These are phyloP conservation scores for Ornithoptera priamus DNA, from an alignment of 2,888 invertebrate genomes.

Conservation along the genomic window DNA sequence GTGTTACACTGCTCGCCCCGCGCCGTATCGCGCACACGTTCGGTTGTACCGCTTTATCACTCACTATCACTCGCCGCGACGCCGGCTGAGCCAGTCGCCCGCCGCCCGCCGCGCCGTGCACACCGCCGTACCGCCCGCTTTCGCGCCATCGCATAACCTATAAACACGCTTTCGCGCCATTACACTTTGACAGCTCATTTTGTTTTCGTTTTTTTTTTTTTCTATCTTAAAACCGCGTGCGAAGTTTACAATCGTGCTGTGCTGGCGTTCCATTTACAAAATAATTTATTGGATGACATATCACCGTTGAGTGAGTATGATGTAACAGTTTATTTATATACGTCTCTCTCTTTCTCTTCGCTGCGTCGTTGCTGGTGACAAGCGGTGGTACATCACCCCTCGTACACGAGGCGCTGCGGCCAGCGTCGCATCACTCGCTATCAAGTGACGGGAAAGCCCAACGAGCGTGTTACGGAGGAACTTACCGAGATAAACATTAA, in stretches of 20 bases:
- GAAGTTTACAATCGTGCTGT: conserved; percentile 10
- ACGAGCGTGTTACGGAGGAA: too few relatives aligned
- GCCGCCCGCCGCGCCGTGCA: conserved; percentile 7
- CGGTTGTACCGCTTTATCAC: conserved; percentile 11
- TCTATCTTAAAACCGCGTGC: background rate
- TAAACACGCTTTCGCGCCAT: conserved; percentile 13
- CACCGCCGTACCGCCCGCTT: conserved; percentile 30
- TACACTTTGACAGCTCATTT: conserved; percentile 30
- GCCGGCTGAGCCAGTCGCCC: conserved; percentile 27
- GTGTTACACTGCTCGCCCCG: too few relatives aligned
- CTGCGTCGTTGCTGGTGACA: too few relatives aligned
- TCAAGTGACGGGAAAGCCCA: too few relatives aligned
- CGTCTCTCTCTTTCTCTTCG: too few relatives aligned
- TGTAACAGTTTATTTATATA: background rate
- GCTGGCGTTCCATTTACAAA: conserved; percentile 7
- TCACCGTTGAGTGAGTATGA: conserved; percentile 16
- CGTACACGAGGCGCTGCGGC: too few relatives aligned
- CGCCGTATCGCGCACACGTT: background rate
- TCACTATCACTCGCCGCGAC: conserved; percentile 22
- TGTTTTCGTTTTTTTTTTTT: conserved; percentile 29
- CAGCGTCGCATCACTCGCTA: too few relatives aligned
- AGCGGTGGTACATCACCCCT: too few relatives aligned
- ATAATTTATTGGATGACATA: conserved; percentile 28
- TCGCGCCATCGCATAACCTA: conserved; percentile 8
- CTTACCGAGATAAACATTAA: too few relatives aligned